Evolutionary conservation across 2,888 invertebrate genomes (phyloP).

Genomic region (Terebella lapidaria): DNA sequence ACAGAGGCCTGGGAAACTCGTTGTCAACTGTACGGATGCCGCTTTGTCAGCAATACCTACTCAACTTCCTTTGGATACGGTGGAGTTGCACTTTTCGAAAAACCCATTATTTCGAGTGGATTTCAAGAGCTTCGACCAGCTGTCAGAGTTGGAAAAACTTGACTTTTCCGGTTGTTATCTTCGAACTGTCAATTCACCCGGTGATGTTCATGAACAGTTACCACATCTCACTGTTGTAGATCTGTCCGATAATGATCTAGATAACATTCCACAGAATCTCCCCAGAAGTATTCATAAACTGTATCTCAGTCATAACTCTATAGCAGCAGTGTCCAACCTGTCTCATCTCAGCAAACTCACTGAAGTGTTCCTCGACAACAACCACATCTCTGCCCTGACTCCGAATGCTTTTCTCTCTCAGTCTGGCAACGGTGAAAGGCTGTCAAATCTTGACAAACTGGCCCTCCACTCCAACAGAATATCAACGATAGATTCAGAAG

Average conservation of each 20-base stretch:
- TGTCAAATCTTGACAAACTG: no score
- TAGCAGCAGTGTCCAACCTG: not conserved
- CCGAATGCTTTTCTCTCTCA: not conserved
- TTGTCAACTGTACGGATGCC: not conserved
- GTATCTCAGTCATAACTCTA: constrained; percentile 8
- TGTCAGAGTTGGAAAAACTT: not conserved
- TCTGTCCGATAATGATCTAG: constrained; percentile 12
- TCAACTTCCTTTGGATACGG: not conserved
- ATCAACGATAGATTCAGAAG: not conserved
- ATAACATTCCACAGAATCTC: constrained; percentile 1
- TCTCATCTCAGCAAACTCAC: not conserved
- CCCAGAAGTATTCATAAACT: constrained; percentile 6
- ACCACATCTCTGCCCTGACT: constrained; percentile 1
- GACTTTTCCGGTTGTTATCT: not conserved
- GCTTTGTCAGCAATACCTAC: not conserved
- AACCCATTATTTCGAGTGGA: not conserved
- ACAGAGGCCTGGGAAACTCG: not conserved
- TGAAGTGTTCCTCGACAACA: constrained; percentile 12
- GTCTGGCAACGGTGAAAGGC: no score
- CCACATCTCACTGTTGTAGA: constrained; percentile 9
- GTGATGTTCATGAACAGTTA: not conserved
- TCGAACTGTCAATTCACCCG: not conserved
- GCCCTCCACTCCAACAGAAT: constrained; percentile 14
- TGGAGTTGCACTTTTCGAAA: not conserved
- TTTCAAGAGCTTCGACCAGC: not conserved